Base-by-base conservation (phyloP, 2,888 invertebrate genomes). In the Drosophila stalkeri region DNA sequence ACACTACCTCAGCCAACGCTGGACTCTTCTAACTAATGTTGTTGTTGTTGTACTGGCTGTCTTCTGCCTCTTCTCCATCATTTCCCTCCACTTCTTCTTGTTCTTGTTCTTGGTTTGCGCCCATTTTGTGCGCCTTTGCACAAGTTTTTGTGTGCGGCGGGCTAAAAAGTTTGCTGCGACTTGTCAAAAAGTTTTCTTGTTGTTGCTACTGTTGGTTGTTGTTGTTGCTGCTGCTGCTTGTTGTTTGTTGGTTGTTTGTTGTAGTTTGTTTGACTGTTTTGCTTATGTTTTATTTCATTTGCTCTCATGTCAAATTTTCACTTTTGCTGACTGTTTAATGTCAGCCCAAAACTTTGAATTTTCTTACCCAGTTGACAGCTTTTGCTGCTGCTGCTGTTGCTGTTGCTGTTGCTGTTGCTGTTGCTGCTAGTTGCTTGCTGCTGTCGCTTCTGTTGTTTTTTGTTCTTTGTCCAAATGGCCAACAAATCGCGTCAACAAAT, bases 291-390 rank as follows among this genome's bases (percentile, higher is more conserved):
- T 81, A 76, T 83, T 81, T 79, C 67, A 75, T 79, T 81, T 81
- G 78, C 79, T 81, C 68, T 76, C 70, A 72, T 83, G 86, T 86
- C 88, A 86, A 88, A 85, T 86, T 85, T 85, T 85, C 84, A 88
- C 89, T 88, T 85, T 85, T 88, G 72, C 88, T 82, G 83, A 86
- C 88, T 85, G 75, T 87, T 84, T 85, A 87, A 85, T 81, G 88
- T 85, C 77, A 77, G 74, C 44, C 71, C 62, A 77, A 80, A 78
- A 80, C 69, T 78, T 77, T 68, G 68, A 46, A 77, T 76, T 77
- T 62, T 67, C 41, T 49, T 72, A 44, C 51, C 41, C 63, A 63
- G 68, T 46, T 74, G 75, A 57, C 44, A 52, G 60, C 43, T 39
- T 63, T 70, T 65, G 59, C 27, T 59, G 43, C 23, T 59, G 47